These are phyloP conservation scores for Mythimna loreyi DNA, from an alignment of 2,888 invertebrate species.

Conservation along the genomic window DNA sequence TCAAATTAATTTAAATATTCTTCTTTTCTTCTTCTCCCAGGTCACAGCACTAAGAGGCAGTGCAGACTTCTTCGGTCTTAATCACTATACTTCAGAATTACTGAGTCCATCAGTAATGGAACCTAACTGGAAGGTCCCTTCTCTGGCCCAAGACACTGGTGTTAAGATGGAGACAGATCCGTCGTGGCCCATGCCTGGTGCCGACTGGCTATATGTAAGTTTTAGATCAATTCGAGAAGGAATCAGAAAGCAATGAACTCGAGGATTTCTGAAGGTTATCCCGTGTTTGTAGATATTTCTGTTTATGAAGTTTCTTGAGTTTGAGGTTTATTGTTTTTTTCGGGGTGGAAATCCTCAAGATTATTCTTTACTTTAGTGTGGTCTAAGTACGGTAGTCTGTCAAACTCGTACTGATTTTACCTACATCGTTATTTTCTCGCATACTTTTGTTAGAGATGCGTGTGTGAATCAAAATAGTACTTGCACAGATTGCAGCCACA, in stretches of 20 bases:
- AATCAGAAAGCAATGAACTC: neutral
- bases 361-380: too few relatives aligned
- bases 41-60: conserved; percentile 79
- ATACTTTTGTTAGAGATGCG: too few relatives aligned
- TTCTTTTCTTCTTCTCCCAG: conserved; percentile 69
- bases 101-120: conserved; percentile 80
- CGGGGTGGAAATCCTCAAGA: too few relatives aligned
- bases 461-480: too few relatives aligned
- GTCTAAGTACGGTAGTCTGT: too few relatives aligned
- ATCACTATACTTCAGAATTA: conserved; percentile 89
- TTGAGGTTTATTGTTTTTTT: too few relatives aligned
- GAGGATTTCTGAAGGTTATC: too few relatives aligned
- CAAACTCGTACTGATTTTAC: too few relatives aligned
- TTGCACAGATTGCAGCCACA: too few relatives aligned
- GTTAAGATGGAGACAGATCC: conserved; percentile 77
- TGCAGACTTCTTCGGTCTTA: conserved; percentile 91
- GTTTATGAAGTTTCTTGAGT: too few relatives aligned
- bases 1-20: neutral
- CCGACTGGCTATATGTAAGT: conserved; percentile 83
- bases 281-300: too few relatives aligned
- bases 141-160: conserved; percentile 81
- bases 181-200: conserved; percentile 81
- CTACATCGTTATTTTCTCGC: too few relatives aligned
- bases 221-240: neutral
- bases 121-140: conserved; percentile 75